Percentiles rank a stretch among this genome's conserved stretches.
Conservation (phyloP, 2,113 vertebrate genomes). For the Actinemys pallida region DNA sequence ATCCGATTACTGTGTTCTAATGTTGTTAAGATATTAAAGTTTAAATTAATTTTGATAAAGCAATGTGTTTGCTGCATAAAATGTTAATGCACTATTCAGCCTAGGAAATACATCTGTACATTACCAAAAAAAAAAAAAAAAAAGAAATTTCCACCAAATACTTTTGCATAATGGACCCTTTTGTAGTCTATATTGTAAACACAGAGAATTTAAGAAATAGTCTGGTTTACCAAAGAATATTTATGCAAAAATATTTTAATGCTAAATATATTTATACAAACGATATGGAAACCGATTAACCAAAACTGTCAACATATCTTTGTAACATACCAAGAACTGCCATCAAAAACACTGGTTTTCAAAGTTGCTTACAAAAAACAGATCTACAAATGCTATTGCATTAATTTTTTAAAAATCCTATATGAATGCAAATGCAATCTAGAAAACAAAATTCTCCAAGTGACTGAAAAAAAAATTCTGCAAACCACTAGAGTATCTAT, state of each 20-base stretch:
- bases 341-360: background rate
- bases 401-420: background rate
- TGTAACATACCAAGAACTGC: conserved; percentile 26
- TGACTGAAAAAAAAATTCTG: background rate
- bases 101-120: conserved; percentile 10
- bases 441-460: background rate
- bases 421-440: background rate
- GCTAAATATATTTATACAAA: background rate
- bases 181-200: conserved; percentile 33
- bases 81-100: background rate
- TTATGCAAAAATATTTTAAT: conserved; percentile 15
- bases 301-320: conserved; percentile 19
- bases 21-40: conserved; percentile 56
- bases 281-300: background rate
- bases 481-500: background rate
- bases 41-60: background rate
- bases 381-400: background rate
- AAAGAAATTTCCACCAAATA: conserved; percentile 40
- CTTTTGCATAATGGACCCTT: conserved; percentile 9
- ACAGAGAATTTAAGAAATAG: background rate
- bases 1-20: conserved; percentile 37
- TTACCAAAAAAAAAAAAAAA: background rate
- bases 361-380: conserved; percentile 61
- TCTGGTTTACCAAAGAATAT: conserved; percentile 20
- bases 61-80: background rate